These are phyloP conservation scores for Bradypus variegatus DNA, from an alignment of 2,797 vertebrate species.

Conservation along the genomic window DNA sequence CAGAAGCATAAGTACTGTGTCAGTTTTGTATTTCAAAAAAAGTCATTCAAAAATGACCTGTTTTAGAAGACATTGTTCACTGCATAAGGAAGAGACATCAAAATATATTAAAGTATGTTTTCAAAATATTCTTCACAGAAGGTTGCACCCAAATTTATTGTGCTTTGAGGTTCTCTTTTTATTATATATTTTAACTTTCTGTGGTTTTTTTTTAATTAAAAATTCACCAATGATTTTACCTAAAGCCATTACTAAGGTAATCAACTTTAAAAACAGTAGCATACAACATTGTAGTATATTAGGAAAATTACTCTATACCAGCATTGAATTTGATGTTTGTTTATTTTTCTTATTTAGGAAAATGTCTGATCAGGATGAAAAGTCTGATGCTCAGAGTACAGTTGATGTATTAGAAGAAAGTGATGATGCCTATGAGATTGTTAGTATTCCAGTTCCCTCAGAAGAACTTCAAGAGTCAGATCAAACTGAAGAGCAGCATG, in stretches of 20 bases:
- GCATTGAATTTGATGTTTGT: slow-evolving; percentile 11
- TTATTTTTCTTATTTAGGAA: slow-evolving; percentile 37
- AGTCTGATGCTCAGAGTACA: background rate
- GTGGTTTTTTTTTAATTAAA: slow-evolving; percentile 18
- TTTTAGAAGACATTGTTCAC: background rate
- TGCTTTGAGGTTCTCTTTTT: background rate
- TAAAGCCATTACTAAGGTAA: background rate
- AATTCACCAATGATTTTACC: background rate
- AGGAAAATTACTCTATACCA: background rate
- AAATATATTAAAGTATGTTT: slow-evolving; percentile 9
- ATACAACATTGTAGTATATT: background rate
- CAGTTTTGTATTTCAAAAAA: background rate
- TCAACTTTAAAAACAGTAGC: background rate
- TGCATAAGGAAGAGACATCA: background rate
- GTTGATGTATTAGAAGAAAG: background rate
- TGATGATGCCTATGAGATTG: background rate
- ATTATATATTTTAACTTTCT: background rate
- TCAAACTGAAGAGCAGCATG: background rate
- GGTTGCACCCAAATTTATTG: slow-evolving; percentile 1
- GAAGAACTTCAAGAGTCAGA: background rate
- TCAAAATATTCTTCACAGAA: background rate
- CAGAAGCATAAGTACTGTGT: background rate
- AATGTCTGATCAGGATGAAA: slow-evolving; percentile 61
- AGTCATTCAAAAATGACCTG: background rate
- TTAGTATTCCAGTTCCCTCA: background rate